Conservation (phyloP, 1,140 invertebrate species). For the Orius insidiosus region DNA sequence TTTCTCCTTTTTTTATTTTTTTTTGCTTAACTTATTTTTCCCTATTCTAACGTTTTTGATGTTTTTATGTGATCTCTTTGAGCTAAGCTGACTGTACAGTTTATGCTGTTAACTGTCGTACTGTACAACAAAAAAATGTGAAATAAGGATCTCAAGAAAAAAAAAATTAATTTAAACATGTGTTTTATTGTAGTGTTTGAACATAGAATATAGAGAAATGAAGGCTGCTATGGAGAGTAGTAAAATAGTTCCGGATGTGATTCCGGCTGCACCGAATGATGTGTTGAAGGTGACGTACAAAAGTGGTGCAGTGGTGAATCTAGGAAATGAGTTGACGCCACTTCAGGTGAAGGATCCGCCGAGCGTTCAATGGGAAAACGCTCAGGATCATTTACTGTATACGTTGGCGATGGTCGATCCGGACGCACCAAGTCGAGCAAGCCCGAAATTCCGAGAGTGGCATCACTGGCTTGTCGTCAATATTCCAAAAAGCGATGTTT, state of each 20-base stretch:
- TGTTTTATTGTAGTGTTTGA: too few relatives aligned
- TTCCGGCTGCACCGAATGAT: neutral
- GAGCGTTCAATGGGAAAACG: slow-evolving; percentile 40
- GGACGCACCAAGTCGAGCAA: slow-evolving; percentile 66
- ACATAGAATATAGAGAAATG: too few relatives aligned
- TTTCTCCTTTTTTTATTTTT: too few relatives aligned
- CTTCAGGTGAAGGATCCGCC: slow-evolving; percentile 47
- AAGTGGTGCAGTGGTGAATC: slow-evolving; percentile 26
- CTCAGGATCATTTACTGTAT: slow-evolving; percentile 20
- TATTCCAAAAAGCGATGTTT: slow-evolving; percentile 58
- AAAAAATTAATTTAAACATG: too few relatives aligned
- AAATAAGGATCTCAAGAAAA: too few relatives aligned
- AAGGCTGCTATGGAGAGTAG: too few relatives aligned
- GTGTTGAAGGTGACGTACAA: slow-evolving; percentile 1
- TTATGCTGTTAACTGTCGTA: too few relatives aligned
- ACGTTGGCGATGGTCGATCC: slow-evolving; percentile 41
- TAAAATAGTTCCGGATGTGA: neutral
- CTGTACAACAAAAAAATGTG: too few relatives aligned
- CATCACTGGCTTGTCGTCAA: slow-evolving; percentile 86
- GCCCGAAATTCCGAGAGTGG: slow-evolving; percentile 66
- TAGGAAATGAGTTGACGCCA: slow-evolving; percentile 59
- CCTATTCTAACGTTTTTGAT: too few relatives aligned
- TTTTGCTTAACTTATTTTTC: too few relatives aligned
- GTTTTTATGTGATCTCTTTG: too few relatives aligned
- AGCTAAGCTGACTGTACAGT: too few relatives aligned